phyloP scores from a whole-genome alignment of 2,888 invertebrate genomes.

The Rhagonycha fulva region DNA sequence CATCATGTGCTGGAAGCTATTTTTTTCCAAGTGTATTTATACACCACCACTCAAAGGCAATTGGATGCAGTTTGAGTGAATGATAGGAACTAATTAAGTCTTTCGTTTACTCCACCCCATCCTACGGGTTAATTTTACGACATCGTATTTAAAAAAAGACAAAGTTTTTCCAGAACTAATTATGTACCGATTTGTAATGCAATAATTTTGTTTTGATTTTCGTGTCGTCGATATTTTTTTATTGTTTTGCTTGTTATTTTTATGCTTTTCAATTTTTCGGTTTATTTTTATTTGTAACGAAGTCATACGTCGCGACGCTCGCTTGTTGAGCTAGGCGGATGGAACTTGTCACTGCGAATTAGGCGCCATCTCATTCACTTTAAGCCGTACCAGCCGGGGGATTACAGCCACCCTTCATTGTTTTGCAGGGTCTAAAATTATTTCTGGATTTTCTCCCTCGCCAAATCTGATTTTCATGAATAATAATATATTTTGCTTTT shows the following conservation, averaged over 20 bases:
- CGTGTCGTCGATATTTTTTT: neutral
- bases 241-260: neutral
- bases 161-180: neutral
- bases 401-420: slow-evolving; percentile 40
- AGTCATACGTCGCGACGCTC: slow-evolving; percentile 36
- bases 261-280: neutral
- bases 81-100: neutral
- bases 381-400: slow-evolving; percentile 41
- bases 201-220: neutral
- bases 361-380: slow-evolving; percentile 61
- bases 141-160: neutral
- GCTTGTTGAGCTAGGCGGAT: slow-evolving; percentile 52
- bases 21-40: slow-evolving; percentile 6
- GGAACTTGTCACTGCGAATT: slow-evolving; percentile 60
- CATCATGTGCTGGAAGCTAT: slow-evolving; percentile 35
- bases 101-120: neutral
- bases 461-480: neutral
- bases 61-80: slow-evolving; percentile 5
- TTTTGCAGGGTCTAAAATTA: slow-evolving; percentile 17
- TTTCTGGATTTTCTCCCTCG: slow-evolving; percentile 5
- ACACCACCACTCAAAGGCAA: slow-evolving; percentile 9
- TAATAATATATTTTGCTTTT: neutral
- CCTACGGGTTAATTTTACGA: neutral
- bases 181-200: neutral
- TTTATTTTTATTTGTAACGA: neutral